These are phyloP conservation scores for Patella vulgata DNA, from an alignment of 1,140 invertebrate genomes.

Conservation along the genomic window DNA sequence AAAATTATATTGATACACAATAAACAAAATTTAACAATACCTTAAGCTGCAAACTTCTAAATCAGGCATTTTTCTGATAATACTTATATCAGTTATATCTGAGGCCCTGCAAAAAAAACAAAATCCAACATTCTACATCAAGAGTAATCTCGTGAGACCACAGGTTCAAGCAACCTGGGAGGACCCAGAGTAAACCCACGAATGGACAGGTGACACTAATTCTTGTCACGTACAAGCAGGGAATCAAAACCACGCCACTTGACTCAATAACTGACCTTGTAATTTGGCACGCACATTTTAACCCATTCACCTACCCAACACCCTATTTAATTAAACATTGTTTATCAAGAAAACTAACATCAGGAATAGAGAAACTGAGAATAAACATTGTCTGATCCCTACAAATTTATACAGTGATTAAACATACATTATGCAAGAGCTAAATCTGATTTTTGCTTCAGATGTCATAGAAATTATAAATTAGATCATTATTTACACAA, in stretches of 20 bases:
- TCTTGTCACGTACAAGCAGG: not conserved
- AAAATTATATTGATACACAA: not conserved
- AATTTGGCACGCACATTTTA: too few relatives aligned
- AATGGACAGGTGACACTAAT: not conserved
- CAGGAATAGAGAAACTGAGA: too few relatives aligned
- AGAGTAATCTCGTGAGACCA: not conserved
- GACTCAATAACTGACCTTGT: too few relatives aligned
- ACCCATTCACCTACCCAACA: too few relatives aligned
- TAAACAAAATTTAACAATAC: conserved; percentile 20
- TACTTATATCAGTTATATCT: conserved; percentile 52
- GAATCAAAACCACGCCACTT: not conserved
- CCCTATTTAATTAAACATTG: too few relatives aligned
- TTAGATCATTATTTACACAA: too few relatives aligned
- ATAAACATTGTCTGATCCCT: too few relatives aligned
- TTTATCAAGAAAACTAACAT: too few relatives aligned
- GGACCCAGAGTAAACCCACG: not conserved
- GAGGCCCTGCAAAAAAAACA: conserved; percentile 47
- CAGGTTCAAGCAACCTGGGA: not conserved
- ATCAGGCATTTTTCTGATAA: conserved; percentile 55
- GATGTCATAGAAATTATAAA: too few relatives aligned
- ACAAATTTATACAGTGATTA: too few relatives aligned
- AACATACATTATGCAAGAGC: too few relatives aligned
- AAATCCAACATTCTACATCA: not conserved
- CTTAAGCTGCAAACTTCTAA: conserved; percentile 61
- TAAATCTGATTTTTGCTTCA: too few relatives aligned